Evolutionary conservation across 2,113 vertebrate genomes (phyloP).

Genomic region (Eonycteris spelaea): DNA sequence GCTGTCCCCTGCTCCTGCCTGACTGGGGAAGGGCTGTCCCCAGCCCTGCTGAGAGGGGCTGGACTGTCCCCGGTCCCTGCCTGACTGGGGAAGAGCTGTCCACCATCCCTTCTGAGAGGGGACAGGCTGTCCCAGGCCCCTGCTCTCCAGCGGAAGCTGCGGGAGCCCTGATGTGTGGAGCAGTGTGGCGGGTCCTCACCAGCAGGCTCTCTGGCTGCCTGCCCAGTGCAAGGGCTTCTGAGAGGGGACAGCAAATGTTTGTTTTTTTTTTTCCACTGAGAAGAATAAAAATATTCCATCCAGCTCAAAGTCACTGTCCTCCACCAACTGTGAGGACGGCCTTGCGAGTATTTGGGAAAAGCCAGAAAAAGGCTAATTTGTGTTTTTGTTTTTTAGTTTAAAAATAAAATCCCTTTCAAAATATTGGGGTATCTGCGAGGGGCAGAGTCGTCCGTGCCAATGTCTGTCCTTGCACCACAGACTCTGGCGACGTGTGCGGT

Average conservation of each 20-base stretch:
- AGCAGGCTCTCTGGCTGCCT: background rate
- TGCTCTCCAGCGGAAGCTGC: background rate
- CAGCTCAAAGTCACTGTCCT: background rate
- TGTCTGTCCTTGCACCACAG: background rate
- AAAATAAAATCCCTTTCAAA: background rate
- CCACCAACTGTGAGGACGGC: background rate
- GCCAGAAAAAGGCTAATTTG: background rate
- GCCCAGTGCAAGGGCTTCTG: background rate
- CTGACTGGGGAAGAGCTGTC: too few relatives aligned
- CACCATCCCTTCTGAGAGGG: fast-evolving
- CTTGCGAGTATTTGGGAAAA: background rate
- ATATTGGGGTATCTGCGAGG: background rate
- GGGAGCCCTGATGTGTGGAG: background rate
- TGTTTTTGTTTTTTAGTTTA: background rate
- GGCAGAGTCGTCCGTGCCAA: background rate
- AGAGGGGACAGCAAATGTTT: background rate
- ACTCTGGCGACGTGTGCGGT: fast-evolving
- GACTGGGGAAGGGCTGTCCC: too few relatives aligned
- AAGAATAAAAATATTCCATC: background rate
- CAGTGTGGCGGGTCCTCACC: background rate
- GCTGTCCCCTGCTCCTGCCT: too few relatives aligned
- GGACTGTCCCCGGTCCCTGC: too few relatives aligned
- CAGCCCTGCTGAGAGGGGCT: too few relatives aligned
- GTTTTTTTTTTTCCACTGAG: background rate
- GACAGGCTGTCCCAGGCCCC: too few relatives aligned